A percentile compares a stretch with the other conserved stretches of the same genome.
phyloP scores from a whole-genome alignment of 2,888 invertebrate species.

The Phengaris arion region DNA sequence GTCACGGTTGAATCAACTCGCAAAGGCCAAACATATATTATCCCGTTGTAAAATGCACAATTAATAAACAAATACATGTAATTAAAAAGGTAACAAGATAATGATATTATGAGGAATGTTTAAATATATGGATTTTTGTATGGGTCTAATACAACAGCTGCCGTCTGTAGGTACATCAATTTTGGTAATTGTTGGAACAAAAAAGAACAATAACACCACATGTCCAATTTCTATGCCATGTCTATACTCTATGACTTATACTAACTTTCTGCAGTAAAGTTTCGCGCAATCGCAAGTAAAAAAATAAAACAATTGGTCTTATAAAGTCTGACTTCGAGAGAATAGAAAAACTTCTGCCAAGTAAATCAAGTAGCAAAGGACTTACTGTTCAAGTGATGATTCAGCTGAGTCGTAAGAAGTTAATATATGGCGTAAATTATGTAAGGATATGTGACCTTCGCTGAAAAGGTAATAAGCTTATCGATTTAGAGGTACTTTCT shows the following conservation, averaged over 20 bases:
- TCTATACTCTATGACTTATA: no score
- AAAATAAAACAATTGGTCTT: neutral
- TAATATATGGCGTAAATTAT: neutral
- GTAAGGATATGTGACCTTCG: constrained; percentile 1
- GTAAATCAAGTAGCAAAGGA: constrained; percentile 1
- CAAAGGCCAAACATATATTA: neutral
- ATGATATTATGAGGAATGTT: neutral
- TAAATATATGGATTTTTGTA: neutral
- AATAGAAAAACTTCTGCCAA: constrained; percentile 4
- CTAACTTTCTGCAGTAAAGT: neutral
- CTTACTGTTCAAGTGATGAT: neutral
- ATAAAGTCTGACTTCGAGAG: neutral
- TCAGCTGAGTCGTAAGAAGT: neutral
- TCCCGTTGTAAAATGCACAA: neutral
- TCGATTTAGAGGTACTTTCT: neutral
- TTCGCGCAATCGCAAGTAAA: neutral
- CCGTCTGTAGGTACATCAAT: no score
- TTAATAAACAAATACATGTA: neutral
- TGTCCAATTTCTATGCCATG: no score
- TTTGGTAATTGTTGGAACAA: no score
- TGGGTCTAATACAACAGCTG: neutral
- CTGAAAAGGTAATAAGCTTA: constrained; percentile 8
- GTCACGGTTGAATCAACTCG: constrained; percentile 1
- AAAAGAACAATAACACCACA: no score
- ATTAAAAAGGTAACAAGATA: neutral